Base-by-base conservation (phyloP, 2,797 vertebrate species). In the Rhyacichthys aspro region DNA sequence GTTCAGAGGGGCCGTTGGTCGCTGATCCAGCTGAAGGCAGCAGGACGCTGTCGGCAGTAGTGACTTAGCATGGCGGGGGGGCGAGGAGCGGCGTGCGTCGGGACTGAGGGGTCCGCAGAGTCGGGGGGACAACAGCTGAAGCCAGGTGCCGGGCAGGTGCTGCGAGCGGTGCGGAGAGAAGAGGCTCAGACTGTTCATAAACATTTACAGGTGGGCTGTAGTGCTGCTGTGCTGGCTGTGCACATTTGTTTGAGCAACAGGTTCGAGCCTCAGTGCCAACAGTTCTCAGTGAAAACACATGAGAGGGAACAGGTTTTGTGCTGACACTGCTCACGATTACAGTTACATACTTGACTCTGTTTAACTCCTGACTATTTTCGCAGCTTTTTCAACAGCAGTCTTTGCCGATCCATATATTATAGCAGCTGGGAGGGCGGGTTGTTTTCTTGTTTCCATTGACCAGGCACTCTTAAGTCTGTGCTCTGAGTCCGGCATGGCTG, bases 131-230 rank as follows among this genome's bases (percentile, higher is more conserved):
- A 42, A 46, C 62, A 60, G 70, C 67, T 41, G 66, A 61, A 53
- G 49, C 59, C 33, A 7, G 47, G 47, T 43, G 33, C 7, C 8
- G 73, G 63, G 54, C 73, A n/a, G 58, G 16, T 14, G 46, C 47
- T 19, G 36, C 39, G 34, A 1, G 39, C 18, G 2, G 45, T 41
- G 70, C 65, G 65, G 70, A 70, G 66, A 3, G 70, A 71, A 49
- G 71, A 39, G 61, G 57, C 55, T 2, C 67, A 57, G 62, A 70
- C 8, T 56, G 52, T 59, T 70, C 72, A 55, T 62, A 71, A 71
- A 58, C 79, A 81, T 58, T 52, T 72, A 57, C 84, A 89, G 87
- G 87, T 88, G 76, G 71, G 77, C 10, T 37, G 70, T 42, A 57
- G 43, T 48, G 43, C n/a, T 42, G 7, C 7, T 63, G 46, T 73